Conservation (phyloP, 2,888 invertebrate species). For the Diarsia rubi region DNA sequence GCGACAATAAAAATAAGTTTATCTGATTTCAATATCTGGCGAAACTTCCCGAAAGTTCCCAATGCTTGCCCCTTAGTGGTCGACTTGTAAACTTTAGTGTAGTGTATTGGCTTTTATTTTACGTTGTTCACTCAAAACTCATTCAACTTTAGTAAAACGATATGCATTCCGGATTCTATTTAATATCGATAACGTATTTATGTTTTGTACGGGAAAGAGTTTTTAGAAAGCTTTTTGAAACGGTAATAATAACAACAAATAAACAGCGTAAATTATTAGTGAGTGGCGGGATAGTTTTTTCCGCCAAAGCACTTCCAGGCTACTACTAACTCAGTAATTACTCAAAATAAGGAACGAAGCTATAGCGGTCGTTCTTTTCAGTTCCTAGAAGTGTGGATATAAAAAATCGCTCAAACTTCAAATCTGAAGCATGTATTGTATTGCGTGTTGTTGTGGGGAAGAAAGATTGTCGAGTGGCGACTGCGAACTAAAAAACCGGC, state of each 20-base stretch:
- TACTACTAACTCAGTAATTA: not conserved
- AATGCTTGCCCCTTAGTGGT: constrained; percentile 57
- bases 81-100: constrained; percentile 55
- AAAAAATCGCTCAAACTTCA: too few species aligned
- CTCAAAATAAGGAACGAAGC: too few species aligned
- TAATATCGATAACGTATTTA: constrained; percentile 10
- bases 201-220: not conserved
- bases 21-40: constrained; percentile 72
- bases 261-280: not conserved
- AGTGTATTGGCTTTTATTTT: constrained; percentile 55
- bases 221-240: not conserved
- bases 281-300: not conserved
- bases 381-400: too few species aligned
- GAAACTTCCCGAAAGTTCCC: constrained; percentile 68
- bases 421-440: too few species aligned
- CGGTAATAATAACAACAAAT: not conserved
- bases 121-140: constrained; percentile 39
- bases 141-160: constrained; percentile 33
- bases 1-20: constrained; percentile 70
- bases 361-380: too few species aligned
- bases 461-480: too few species aligned
- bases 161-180: constrained; percentile 28
- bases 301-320: not conserved
- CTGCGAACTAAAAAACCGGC: too few species aligned
- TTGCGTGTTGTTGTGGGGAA: too few species aligned